Evolutionary conservation across 2,113 vertebrate species (phyloP).

Genomic region (Todiramphus saurophagus): DNA sequence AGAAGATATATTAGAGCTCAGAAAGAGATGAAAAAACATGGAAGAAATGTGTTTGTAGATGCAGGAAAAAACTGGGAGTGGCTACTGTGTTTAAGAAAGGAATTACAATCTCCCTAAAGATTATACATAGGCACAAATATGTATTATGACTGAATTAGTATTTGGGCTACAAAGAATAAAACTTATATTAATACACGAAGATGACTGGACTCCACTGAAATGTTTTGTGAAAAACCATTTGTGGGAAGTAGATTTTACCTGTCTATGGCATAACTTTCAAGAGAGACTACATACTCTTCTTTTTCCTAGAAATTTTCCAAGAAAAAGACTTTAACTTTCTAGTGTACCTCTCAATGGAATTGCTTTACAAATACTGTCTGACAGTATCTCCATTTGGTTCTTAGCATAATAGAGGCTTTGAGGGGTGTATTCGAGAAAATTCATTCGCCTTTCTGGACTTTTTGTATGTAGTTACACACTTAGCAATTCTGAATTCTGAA

Average conservation of each 20-base stretch:
- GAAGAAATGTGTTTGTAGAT: not conserved
- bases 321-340: not conserved
- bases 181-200: not conserved
- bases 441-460: not conserved
- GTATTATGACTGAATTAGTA: not conserved
- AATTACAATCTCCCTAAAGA: not conserved
- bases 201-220: not conserved
- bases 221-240: not conserved
- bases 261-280: not conserved
- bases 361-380: not conserved
- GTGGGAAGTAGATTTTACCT: not conserved
- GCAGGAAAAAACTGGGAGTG: too few species aligned
- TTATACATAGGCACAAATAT: not conserved
- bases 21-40: not conserved
- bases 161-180: not conserved
- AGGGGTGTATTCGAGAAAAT: not conserved
- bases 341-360: not conserved
- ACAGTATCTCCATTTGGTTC: not conserved
- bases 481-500: not conserved
- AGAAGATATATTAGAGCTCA: not conserved
- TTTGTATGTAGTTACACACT: not conserved
- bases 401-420: not conserved
- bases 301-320: not conserved
- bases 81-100: not conserved
- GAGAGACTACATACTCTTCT: not conserved